These are phyloP conservation scores for Mesorhabditis sp. DNA, from an alignment of 2,888 invertebrate species.

Conservation along the genomic window DNA sequence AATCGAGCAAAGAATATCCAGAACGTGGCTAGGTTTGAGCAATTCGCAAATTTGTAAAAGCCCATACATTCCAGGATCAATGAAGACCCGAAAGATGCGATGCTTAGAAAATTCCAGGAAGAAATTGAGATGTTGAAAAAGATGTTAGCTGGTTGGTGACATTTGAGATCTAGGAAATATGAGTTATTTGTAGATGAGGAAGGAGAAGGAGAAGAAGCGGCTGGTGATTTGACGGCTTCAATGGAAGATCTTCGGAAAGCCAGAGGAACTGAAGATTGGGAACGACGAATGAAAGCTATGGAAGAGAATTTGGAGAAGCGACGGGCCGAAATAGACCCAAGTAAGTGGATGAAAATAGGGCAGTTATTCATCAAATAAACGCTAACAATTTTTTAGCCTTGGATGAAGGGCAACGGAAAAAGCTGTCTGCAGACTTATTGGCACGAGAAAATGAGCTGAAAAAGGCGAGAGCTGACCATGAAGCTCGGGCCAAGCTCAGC, in stretches of 20 bases:
- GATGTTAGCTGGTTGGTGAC: constrained; percentile 68
- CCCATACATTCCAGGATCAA: constrained; percentile 71
- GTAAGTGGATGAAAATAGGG: constrained; percentile 45
- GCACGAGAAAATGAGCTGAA: constrained; percentile 30
- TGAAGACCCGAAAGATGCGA: constrained; percentile 93
- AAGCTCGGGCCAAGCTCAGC: constrained; percentile 77
- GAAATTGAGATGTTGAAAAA: constrained; percentile 88
- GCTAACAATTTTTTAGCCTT: neutral
- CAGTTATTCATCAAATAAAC: no score
- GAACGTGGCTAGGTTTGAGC: constrained; percentile 24
- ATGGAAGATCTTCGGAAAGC: constrained; percentile 15
- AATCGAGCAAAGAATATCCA: constrained; percentile 90
- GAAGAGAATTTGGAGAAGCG: constrained; percentile 60
- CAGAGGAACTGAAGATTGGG: constrained; percentile 23
- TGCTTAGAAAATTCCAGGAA: constrained; percentile 88
- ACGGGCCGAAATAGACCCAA: constrained; percentile 48
- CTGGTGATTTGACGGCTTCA: constrained; percentile 17
- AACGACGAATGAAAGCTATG: constrained; percentile 62
- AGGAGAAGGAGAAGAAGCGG: constrained; percentile 28
- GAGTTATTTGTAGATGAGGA: constrained; percentile 24
- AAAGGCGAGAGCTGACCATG: constrained; percentile 69
- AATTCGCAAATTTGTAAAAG: neutral
- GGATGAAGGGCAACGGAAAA: neutral
- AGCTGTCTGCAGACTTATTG: constrained; percentile 58
- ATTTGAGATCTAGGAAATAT: constrained; percentile 2